A percentile compares a stretch with the other conserved stretches of the same genome.
These are phyloP conservation scores for Myanophis thanlyinensis DNA, from an alignment of 2,113 vertebrate genomes.

Conservation along the genomic window DNA sequence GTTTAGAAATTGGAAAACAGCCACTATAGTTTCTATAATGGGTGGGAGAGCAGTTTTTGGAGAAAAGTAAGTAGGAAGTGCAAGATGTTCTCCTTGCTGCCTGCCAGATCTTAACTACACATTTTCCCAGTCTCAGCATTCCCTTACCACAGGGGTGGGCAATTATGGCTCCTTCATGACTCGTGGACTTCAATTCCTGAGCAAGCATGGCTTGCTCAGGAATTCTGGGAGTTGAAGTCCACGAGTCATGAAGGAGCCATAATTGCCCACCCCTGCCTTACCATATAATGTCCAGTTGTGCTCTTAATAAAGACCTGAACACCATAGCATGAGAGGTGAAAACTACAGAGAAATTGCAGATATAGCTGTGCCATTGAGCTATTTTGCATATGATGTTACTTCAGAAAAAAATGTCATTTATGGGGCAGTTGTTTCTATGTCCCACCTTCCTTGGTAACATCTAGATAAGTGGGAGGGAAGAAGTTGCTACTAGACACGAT, in stretches of 20 bases:
- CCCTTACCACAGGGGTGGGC: too few relatives aligned
- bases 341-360: background rate
- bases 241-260: too few relatives aligned
- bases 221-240: too few relatives aligned
- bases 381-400: background rate
- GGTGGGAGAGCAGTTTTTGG: too few relatives aligned
- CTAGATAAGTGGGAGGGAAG: background rate
- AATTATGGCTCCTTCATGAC: too few relatives aligned
- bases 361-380: too few relatives aligned
- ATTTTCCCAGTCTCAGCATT: background rate
- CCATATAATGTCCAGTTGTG: background rate
- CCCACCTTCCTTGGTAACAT: background rate
- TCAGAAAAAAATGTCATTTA: background rate
- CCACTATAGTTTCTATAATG: background rate
- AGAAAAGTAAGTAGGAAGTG: background rate
- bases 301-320: background rate
- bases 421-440: background rate
- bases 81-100: background rate
- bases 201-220: too few relatives aligned
- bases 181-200: too few relatives aligned
- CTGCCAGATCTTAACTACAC: background rate
- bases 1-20: background rate
- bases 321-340: background rate
- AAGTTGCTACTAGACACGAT: background rate
- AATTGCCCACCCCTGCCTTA: too few relatives aligned